Evolutionary conservation across 2,888 invertebrate species (phyloP).

Genomic region (Vesta saturnalis): DNA sequence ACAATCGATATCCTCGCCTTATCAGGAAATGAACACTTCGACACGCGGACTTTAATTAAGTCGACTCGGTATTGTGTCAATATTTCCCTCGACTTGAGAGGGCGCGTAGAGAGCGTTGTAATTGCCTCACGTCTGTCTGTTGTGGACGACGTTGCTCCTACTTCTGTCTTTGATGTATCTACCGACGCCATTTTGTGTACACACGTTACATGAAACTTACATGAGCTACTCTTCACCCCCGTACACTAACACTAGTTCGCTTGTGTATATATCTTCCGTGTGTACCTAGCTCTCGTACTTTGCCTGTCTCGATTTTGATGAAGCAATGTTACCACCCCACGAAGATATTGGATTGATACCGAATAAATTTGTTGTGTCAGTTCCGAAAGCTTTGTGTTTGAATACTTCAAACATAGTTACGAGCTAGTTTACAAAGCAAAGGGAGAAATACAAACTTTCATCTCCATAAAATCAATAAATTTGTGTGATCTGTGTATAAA

Average conservation of each 20-base stretch:
- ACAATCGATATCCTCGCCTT: slow-evolving; percentile 58
- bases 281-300: slow-evolving; percentile 44
- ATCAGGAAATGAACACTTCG: slow-evolving; percentile 61
- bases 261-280: slow-evolving; percentile 46
- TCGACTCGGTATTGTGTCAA: slow-evolving; percentile 56
- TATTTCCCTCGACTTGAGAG: slow-evolving; percentile 50
- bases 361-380: slow-evolving; percentile 44
- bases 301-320: slow-evolving; percentile 46
- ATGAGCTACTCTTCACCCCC: slow-evolving; percentile 58
- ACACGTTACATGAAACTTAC: slow-evolving; percentile 61
- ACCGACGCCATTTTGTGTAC: slow-evolving; percentile 57
- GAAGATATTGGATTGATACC: slow-evolving; percentile 46
- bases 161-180: slow-evolving; percentile 59
- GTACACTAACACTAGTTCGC: slow-evolving; percentile 54
- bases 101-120: slow-evolving; percentile 53
- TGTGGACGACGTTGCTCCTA: slow-evolving; percentile 51
- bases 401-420: slow-evolving; percentile 24
- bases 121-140: slow-evolving; percentile 58
- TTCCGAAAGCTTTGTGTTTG: slow-evolving; percentile 27
- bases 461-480: slow-evolving; percentile 12
- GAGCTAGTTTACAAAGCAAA: slow-evolving; percentile 17
- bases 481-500: background rate
- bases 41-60: slow-evolving; percentile 59
- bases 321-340: slow-evolving; percentile 43
- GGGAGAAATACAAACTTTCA: slow-evolving; percentile 16